Percentiles rank a stretch among this genome's conserved stretches.
phyloP scores from a whole-genome alignment of 2,888 invertebrate species.

The Lasioglossum pauxillum region DNA sequence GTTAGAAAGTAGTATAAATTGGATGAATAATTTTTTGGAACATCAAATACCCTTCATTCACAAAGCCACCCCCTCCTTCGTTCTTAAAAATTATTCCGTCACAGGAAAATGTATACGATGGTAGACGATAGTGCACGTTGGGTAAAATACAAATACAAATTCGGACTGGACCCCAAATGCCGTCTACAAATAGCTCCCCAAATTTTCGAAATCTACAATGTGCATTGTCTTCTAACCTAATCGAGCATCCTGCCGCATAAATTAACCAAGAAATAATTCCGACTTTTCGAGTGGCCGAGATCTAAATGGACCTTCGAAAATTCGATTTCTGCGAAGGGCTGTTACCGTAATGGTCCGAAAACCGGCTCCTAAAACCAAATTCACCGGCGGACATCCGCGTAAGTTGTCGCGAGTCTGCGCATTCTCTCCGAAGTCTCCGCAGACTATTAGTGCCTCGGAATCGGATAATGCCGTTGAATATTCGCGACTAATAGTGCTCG shows the following conservation, averaged over 20 bases:
- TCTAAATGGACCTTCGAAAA: not conserved
- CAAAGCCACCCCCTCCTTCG: not conserved
- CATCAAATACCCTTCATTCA: not conserved
- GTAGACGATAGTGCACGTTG: not conserved
- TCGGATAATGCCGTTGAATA: conserved; percentile 13
- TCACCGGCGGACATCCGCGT: not conserved
- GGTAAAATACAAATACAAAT: not conserved
- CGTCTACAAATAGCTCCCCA: too few relatives aligned
- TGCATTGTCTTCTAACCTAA: not conserved
- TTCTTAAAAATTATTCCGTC: not conserved
- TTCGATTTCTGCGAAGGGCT: not conserved
- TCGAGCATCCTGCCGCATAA: not conserved
- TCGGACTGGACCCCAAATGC: not conserved
- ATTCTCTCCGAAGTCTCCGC: not conserved
- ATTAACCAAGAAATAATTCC: not conserved
- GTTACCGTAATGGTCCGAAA: not conserved
- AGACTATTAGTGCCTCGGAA: conserved; percentile 4
- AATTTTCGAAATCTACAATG: not conserved
- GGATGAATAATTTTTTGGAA: too few relatives aligned
- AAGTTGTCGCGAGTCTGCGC: not conserved
- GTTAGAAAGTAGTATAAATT: not conserved
- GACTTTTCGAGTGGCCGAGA: not conserved
- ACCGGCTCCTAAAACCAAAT: not conserved
- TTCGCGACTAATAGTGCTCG: conserved; percentile 1
- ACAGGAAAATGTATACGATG: not conserved